These are phyloP conservation scores for Salminus brasiliensis DNA, from an alignment of 2,113 vertebrate species.

Conservation along the genomic window DNA sequence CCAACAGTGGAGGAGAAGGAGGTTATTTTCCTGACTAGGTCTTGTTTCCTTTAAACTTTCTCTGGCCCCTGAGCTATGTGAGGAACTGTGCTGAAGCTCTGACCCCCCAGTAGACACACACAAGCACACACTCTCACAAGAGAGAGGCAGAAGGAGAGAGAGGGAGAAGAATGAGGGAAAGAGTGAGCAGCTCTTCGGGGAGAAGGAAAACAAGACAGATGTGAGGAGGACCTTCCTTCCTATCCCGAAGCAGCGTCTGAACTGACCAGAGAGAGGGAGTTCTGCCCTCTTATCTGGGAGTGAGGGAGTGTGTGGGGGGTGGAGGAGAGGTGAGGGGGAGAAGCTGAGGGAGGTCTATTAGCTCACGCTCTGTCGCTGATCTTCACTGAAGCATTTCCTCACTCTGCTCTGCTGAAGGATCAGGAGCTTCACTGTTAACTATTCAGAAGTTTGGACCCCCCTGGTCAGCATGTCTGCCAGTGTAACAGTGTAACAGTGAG, in stretches of 20 bases:
- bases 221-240: conserved; percentile 46
- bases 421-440: conserved; percentile 25
- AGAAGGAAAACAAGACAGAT: conserved; percentile 31
- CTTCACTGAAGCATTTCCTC: conserved; percentile 29
- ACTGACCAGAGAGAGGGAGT: conserved; percentile 68
- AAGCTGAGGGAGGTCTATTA: conserved; percentile 70
- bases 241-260: conserved; percentile 65
- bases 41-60: conserved; percentile 39
- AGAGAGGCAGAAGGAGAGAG: background rate
- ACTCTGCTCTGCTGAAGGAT: conserved; percentile 35
- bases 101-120: conserved; percentile 38
- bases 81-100: conserved; percentile 32
- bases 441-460: too few species aligned
- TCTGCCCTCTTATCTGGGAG: conserved; percentile 74
- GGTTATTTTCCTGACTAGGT: conserved; percentile 5
- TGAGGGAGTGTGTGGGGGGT: conserved; percentile 35
- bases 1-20: background rate
- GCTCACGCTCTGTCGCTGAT: conserved; percentile 58
- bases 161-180: background rate
- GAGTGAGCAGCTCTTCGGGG: too few species aligned
- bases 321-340: conserved; percentile 27
- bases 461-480: too few species aligned
- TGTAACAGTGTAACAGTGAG: too few species aligned
- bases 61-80: conserved; percentile 26
- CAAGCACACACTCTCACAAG: too few species aligned